These are phyloP conservation scores for Boloria selene DNA, from an alignment of 2,888 invertebrate genomes.

Conservation along the genomic window DNA sequence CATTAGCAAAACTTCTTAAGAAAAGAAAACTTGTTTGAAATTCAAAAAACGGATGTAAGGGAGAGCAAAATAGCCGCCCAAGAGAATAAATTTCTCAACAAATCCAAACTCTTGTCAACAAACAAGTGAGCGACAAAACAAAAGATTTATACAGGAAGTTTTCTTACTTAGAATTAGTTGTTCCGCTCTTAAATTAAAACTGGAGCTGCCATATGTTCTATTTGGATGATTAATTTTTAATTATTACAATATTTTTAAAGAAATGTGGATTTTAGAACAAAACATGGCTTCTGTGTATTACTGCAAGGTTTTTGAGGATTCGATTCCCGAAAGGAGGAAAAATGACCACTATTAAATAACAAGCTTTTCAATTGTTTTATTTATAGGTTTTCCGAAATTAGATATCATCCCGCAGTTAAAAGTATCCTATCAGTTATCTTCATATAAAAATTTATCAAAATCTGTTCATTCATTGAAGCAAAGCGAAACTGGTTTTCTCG, in stretches of 20 bases:
- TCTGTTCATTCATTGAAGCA: no score
- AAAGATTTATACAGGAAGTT: conserved; percentile 76
- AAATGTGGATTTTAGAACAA: neutral
- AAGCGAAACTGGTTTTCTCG: no score
- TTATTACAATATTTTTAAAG: conserved; percentile 24
- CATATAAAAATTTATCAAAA: no score
- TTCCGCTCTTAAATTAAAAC: conserved; percentile 52
- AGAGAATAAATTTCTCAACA: conserved; percentile 75
- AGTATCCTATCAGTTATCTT: no score
- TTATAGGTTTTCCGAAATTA: no score
- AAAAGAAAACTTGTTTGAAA: conserved; percentile 56
- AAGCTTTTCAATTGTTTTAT: no score
- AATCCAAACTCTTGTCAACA: conserved; percentile 71
- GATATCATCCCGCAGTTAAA: no score
- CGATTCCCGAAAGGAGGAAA: no score
- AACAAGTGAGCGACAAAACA: conserved; percentile 70
- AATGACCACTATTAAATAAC: no score
- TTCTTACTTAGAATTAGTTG: conserved; percentile 62
- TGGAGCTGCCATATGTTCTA: conserved; percentile 31
- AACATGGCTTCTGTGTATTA: neutral
- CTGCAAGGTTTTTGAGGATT: no score
- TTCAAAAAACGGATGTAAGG: conserved; percentile 72
- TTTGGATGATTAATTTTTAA: conserved; percentile 37
- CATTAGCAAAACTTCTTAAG: conserved; percentile 38
- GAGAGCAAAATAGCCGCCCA: conserved; percentile 62